Percentiles rank a stretch among this genome's conserved stretches.
phyloP scores from a whole-genome alignment of 2,113 vertebrate species.

The Panthera uncia region DNA sequence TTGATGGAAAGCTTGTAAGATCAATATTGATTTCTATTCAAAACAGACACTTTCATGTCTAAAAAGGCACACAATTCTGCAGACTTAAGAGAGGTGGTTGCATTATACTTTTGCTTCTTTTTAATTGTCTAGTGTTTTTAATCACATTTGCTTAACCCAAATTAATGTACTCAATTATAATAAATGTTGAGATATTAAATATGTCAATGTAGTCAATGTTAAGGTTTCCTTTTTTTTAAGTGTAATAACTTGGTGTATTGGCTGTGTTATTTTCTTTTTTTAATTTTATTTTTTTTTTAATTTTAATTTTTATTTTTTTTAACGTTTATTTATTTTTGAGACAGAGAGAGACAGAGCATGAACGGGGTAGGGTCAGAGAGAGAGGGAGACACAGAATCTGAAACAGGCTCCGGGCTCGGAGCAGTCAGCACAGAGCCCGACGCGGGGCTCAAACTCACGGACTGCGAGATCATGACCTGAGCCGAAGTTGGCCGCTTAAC shows the following conservation, averaged over 20 bases:
- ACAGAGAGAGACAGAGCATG: too few relatives aligned
- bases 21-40: not conserved
- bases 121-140: slow-evolving; percentile 48
- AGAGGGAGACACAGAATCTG: too few relatives aligned
- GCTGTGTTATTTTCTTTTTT: not conserved
- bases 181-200: slow-evolving; percentile 65
- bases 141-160: slow-evolving; percentile 54
- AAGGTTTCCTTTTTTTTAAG: slow-evolving; percentile 22
- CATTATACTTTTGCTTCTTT: slow-evolving; percentile 45
- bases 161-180: slow-evolving; percentile 52
- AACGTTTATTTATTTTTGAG: too few relatives aligned
- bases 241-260: not conserved
- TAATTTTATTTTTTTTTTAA: too few relatives aligned
- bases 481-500: too few relatives aligned
- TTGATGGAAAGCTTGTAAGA: not conserved
- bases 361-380: too few relatives aligned
- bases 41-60: not conserved
- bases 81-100: slow-evolving; percentile 7
- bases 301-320: too few relatives aligned
- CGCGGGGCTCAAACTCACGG: too few relatives aligned
- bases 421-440: too few relatives aligned
- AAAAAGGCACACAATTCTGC: not conserved
- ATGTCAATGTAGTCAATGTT: not conserved
- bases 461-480: too few relatives aligned
- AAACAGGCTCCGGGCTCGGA: too few relatives aligned